Base-by-base conservation (phyloP, 2,113 vertebrate genomes). In the Atrichornis clamosus region DNA sequence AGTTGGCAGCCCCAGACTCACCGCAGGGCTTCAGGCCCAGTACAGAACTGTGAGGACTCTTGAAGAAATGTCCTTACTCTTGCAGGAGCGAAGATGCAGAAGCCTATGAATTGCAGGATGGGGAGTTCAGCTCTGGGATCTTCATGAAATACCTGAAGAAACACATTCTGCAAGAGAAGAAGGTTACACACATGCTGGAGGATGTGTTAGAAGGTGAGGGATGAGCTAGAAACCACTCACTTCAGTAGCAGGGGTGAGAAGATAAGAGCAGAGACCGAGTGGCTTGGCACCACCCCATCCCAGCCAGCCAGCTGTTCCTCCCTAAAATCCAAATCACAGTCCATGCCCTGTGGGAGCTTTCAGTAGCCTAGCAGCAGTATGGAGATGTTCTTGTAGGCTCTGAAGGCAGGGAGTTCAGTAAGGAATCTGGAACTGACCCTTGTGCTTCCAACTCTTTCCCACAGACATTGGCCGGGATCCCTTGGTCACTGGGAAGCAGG, bases 81-180 rank as follows among this genome's bases (percentile, higher is more conserved):
- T 94, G 49, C 95, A 99, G 99, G 90, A 98, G 98, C 2, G 99
- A 99, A 97, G 98, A 99, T 90, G 98, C 98, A 21, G 98, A 99
- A 93, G 98, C 99, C 6, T 99, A 98, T 56, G 99, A 99, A 90
- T 96, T 99, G 63, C 99, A 99, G 87, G 98, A 99, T 6, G 98
- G 98, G 28, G 98, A 98, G 9, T 98, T 98, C 94, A 99, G 98
- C 94, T 98, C 98, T 33, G 99, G 98, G 16, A 98, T 99, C 93
- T 99, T 99, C 96, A 99, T 99, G 69, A 99, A 99, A 63, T 99
- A 99, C 93, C 95, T 99, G 87, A 99, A 99, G 95, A 98, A 97
- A 73, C 98, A 99, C 90, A 98, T 99, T 91, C 95, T 99, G 23
- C 85, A 98, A 78, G 92, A 97, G 6, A 98, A 98, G 85, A 99